These are phyloP conservation scores for Apis mellifera DNA, from an alignment of 1,140 invertebrate species.

Conservation along the genomic window Amel_HAv3.1 CM009942.2:8468001-8468500, in stretches of 20 bases:
- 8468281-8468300: background rate
- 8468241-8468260: slow-evolving; percentile 2
- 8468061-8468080: slow-evolving; percentile 10
- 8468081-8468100: slow-evolving; percentile 47
- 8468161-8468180: background rate
- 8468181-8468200: background rate
- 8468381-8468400: slow-evolving; percentile 33
- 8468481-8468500: slow-evolving; percentile 34
- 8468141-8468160: slow-evolving; percentile 16
- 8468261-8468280: slow-evolving; percentile 20
- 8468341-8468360: slow-evolving; percentile 48
- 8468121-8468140: background rate
- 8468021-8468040: background rate
- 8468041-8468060: slow-evolving; percentile 50
- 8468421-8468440: slow-evolving; percentile 37
- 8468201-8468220: slow-evolving; percentile 33
- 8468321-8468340: background rate
- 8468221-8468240: slow-evolving; percentile 15
- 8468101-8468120: background rate
- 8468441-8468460: slow-evolving; percentile 67
- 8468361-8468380: slow-evolving; percentile 11
- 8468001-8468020: no score
- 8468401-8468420: slow-evolving; percentile 44
- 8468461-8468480: slow-evolving; percentile 53
- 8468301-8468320: no score